A percentile compares a stretch with the other conserved stretches of the same genome.
phyloP scores from a whole-genome alignment of 2,888 invertebrate species.

The Chaetogeoica ovagalla region DNA sequence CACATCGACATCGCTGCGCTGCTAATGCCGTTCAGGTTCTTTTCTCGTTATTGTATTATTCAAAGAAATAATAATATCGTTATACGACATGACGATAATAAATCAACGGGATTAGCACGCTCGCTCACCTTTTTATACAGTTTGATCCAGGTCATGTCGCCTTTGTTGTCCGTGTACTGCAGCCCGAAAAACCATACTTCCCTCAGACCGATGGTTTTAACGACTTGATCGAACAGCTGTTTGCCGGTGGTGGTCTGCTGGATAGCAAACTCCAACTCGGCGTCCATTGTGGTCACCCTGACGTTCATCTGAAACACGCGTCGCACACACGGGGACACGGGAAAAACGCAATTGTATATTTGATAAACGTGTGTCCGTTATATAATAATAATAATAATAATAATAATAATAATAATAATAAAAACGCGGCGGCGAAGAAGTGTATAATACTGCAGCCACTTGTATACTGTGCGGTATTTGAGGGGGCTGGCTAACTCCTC shows the following conservation, averaged over 20 bases:
- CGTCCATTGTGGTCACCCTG: conserved; percentile 99
- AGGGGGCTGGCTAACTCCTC: too few relatives aligned
- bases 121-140: conserved; percentile 96
- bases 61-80: not conserved
- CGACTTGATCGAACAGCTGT: conserved; percentile 99
- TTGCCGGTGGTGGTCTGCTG: conserved; percentile 99
- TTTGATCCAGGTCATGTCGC: conserved; percentile 98
- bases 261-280: conserved; percentile 99
- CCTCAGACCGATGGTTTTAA: conserved; percentile 97
- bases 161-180: conserved; percentile 98
- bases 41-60: not conserved
- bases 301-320: conserved; percentile 84
- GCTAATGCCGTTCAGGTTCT: not conserved
- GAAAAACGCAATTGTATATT: too few relatives aligned
- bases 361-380: too few relatives aligned
- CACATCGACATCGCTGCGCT: not conserved
- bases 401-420: too few relatives aligned
- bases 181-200: conserved; percentile 99
- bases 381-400: too few relatives aligned
- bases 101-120: too few relatives aligned
- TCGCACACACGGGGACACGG: too few relatives aligned
- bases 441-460: too few relatives aligned
- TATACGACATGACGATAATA: not conserved
- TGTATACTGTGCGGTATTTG: too few relatives aligned
- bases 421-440: too few relatives aligned